Percentiles rank a stretch among this genome's conserved stretches.
phyloP scores from a whole-genome alignment of 1,140 invertebrate genomes.

The Drosophila nigrodunni region DNA sequence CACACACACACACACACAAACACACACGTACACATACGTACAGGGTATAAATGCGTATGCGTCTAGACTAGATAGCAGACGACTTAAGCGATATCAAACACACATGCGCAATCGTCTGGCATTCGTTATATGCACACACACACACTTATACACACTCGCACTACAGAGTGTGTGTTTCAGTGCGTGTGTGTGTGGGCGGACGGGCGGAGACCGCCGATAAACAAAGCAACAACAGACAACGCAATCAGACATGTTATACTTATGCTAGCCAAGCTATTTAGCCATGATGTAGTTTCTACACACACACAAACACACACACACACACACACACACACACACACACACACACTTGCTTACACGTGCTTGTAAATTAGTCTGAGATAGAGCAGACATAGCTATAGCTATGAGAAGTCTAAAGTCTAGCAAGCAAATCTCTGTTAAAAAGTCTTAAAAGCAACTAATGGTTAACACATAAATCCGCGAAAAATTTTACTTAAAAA shows the following conservation, averaged over 20 bases:
- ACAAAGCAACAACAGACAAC: constrained; percentile 28
- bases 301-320: not conserved
- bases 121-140: constrained; percentile 15
- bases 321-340: not conserved
- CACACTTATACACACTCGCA: not conserved
- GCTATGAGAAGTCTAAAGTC: too few relatives aligned
- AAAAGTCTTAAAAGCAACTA: too few relatives aligned
- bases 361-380: constrained; percentile 1
- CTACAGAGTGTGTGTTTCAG: not conserved
- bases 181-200: constrained; percentile 39
- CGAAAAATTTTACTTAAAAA: too few relatives aligned
- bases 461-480: not conserved
- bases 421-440: too few relatives aligned
- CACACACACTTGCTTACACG: not conserved
- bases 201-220: constrained; percentile 40
- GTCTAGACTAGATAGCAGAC: constrained; percentile 82
- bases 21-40: constrained; percentile 12
- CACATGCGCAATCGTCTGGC: constrained; percentile 67
- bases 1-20: constrained; percentile 1
- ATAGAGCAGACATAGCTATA: not conserved
- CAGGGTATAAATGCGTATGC: constrained; percentile 39
- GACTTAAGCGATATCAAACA: constrained; percentile 79
- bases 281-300: constrained; percentile 31
- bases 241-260: constrained; percentile 45
- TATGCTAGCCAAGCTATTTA: constrained; percentile 43